These are phyloP conservation scores for Asarcornis scutulata DNA, from an alignment of 2,113 vertebrate species.

Conservation along the genomic window DNA sequence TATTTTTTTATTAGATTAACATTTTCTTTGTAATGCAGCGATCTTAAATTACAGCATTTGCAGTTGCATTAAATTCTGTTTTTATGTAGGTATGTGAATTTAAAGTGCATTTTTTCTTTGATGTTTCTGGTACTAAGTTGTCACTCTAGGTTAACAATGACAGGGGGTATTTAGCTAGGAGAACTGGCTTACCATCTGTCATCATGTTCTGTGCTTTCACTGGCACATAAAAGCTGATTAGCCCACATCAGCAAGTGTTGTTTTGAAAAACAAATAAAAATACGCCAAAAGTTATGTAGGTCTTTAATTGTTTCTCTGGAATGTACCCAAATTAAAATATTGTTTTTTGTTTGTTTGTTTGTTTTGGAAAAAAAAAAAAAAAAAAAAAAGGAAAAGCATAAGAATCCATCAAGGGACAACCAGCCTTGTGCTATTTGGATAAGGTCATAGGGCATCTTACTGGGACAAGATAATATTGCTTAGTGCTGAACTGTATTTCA, in stretches of 20 bases:
- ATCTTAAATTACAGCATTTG: background rate
- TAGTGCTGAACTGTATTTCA: background rate
- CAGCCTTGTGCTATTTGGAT: background rate
- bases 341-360: too few species aligned
- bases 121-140: background rate
- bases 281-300: conserved; percentile 14
- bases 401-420: background rate
- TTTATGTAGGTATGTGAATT: background rate
- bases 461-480: background rate
- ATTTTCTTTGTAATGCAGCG: background rate
- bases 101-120: background rate
- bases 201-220: conserved; percentile 26
- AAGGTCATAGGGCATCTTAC: background rate
- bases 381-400: background rate
- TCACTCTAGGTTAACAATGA: conserved; percentile 36
- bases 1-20: background rate
- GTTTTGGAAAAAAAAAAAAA: too few species aligned
- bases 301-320: conserved; percentile 40
- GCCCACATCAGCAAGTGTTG: conserved; percentile 28
- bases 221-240: conserved; percentile 58
- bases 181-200: conserved; percentile 59
- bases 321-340: conserved; percentile 5
- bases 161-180: conserved; percentile 29
- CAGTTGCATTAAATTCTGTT: background rate
- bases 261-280: conserved; percentile 60